Base-by-base conservation (phyloP, 2,113 vertebrate species). In the Dicerorhinus sumatrensis region DNA sequence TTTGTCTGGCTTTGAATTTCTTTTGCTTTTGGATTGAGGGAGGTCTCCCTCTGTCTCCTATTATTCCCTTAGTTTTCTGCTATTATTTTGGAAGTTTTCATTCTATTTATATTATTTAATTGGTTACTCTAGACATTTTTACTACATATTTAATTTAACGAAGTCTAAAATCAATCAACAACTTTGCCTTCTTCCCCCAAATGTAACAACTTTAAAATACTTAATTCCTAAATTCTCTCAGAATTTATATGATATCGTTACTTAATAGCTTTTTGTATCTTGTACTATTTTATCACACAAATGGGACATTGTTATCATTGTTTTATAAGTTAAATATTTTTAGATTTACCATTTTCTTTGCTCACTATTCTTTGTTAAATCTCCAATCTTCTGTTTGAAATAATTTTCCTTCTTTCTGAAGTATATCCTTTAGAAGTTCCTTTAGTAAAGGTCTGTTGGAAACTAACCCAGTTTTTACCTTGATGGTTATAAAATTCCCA, bases 81-180 rank as follows among this genome's bases (percentile, higher is more conserved):
- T 60, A 31, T 20, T 89, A 58, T 60, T 92, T 93, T 67, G 31
- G 21, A 75, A 70, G 54, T 33, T 97, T 85, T 82, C 2, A 73
- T 86, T 96, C 27, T 23, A 39, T 87, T 91, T 92, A n/a, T 77
- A 29, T 93, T 60, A 75, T 75, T 85, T 94, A 76, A 36, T 75
- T 69, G 31, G 20, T 83, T 82, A 46, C 8, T 76, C 23, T 56
- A 72, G 51, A 63, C 58, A 12, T 14, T 93, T 89, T 92, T 92
- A 87, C 14, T 79, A 46, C 69, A 17, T 88, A 31, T 83, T 54
- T 69, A 84, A 65, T 31, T 77, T 56, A 80, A 31, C 17, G 51
- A 89, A 94, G 17, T 73, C 85, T 73, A 65, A 62, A 85, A 67
- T n/a, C 16, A 91, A 21, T 23, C n/a, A 85, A 13, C 56, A 76